Conservation (phyloP, 2,113 vertebrate species). For the Silurus asotus region DNA sequence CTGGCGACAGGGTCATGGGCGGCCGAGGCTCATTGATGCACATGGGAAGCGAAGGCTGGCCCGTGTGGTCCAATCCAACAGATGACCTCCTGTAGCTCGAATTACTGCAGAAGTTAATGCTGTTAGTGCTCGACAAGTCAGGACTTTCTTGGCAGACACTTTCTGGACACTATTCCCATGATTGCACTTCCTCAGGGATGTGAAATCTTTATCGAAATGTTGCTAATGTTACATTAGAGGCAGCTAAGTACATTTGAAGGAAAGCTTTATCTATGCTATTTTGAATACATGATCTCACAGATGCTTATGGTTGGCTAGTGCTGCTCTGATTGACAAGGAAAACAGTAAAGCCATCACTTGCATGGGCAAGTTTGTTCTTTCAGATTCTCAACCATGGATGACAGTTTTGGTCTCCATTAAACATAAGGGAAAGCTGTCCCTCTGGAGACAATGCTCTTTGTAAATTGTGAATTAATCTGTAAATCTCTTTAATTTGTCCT, state of each 20-base stretch:
- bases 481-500: not conserved
- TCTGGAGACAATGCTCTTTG: not conserved
- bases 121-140: too few species aligned
- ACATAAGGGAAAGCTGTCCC: not conserved
- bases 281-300: not conserved
- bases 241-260: not conserved
- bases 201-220: not conserved
- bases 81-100: too few species aligned
- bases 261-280: not conserved
- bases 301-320: not conserved
- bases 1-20: too few species aligned
- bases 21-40: too few species aligned
- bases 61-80: too few species aligned
- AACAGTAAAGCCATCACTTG: not conserved
- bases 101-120: too few species aligned
- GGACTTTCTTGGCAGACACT: too few species aligned
- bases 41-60: too few species aligned
- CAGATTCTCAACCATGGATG: not conserved
- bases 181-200: not conserved
- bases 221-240: not conserved
- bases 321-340: not conserved
- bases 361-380: not conserved
- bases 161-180: too few species aligned
- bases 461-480: not conserved
- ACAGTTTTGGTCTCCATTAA: not conserved